phyloP scores from a whole-genome alignment of 2,888 invertebrate genomes.

The Stenichneumon culpator region DNA sequence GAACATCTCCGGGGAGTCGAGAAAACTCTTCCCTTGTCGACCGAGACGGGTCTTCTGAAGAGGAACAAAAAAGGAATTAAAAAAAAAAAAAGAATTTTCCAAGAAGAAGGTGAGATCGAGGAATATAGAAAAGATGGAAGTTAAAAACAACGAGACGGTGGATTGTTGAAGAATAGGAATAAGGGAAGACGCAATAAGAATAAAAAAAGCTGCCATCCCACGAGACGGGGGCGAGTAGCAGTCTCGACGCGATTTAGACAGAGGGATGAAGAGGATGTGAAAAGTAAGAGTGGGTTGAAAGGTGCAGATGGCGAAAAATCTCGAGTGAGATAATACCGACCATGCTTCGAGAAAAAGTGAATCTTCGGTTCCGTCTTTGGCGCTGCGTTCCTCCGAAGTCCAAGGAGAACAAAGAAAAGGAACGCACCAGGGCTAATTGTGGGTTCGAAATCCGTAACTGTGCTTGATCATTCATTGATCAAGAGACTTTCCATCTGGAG shows the following conservation, averaged over 20 bases:
- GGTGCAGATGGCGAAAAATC: background rate
- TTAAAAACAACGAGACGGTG: conserved; percentile 23
- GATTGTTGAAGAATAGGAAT: conserved; percentile 9
- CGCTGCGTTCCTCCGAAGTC: too few species aligned
- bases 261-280: background rate
- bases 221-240: background rate
- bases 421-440: too few species aligned
- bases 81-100: background rate
- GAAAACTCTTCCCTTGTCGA: conserved; percentile 49
- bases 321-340: background rate
- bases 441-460: too few species aligned
- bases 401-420: too few species aligned
- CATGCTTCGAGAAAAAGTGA: too few species aligned
- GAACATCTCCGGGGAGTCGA: conserved; percentile 62
- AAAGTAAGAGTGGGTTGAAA: background rate
- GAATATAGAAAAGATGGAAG: conserved; percentile 47
- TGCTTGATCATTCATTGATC: too few species aligned
- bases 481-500: too few species aligned
- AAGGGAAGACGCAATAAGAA: background rate
- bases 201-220: background rate
- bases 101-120: conserved; percentile 20
- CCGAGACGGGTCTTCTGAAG: conserved; percentile 39
- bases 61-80: conserved; percentile 28
- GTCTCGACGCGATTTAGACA: background rate
- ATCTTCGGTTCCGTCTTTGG: too few species aligned